A percentile compares a stretch with the other conserved stretches of the same genome.
phyloP scores from a whole-genome alignment of 2,888 invertebrate genomes.

The Cacoxenus indagator region DNA sequence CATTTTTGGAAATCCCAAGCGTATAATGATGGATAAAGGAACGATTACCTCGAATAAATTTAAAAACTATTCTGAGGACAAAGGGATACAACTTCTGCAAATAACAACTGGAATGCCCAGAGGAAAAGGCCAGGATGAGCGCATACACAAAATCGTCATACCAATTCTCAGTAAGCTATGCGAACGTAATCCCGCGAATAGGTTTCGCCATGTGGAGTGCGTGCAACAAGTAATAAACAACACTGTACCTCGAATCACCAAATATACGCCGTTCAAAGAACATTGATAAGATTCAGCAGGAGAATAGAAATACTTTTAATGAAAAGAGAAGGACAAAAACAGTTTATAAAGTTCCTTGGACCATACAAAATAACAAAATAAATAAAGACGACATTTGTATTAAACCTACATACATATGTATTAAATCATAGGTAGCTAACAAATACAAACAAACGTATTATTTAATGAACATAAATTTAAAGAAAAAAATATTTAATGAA shows the following conservation, averaged over 20 bases:
- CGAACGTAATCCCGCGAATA: background rate
- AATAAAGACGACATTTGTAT: no score
- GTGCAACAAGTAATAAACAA: background rate
- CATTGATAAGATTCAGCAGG: background rate
- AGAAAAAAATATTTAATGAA: no score
- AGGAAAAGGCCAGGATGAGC: background rate
- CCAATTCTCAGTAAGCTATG: background rate
- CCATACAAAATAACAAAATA: no score
- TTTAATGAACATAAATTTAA: no score
- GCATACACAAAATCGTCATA: background rate
- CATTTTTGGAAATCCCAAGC: background rate
- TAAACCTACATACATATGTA: no score
- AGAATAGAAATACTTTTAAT: slow-evolving; percentile 2
- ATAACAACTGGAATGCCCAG: background rate
- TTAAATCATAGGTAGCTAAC: no score
- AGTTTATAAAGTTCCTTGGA: no score
- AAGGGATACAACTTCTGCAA: no score
- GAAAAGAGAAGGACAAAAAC: background rate
- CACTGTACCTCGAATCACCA: background rate
- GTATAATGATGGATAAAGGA: background rate
- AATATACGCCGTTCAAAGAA: background rate
- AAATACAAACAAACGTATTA: no score
- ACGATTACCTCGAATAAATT: slow-evolving; percentile 45
- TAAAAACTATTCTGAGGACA: slow-evolving; percentile 44
- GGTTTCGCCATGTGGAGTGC: background rate